Evolutionary conservation across 2,113 vertebrate genomes (phyloP), one percentile per base, ranked within the genome.

Genomic region (Apistogramma diplotaenia): DNA sequence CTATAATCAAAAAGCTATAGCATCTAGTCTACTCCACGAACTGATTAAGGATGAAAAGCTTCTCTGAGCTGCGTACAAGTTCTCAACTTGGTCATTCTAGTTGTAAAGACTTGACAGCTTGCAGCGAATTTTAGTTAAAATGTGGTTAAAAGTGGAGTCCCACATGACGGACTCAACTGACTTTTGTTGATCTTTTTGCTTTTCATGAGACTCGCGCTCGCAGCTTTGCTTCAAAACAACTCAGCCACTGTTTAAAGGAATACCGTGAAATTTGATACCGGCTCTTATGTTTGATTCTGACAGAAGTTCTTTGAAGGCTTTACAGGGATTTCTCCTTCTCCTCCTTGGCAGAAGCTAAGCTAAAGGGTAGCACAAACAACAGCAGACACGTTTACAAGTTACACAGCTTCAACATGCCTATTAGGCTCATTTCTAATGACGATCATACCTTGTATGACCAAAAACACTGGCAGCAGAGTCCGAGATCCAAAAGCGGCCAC

Each of bases 1-100:
- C 51, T 59, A 46, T 85, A 87, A 90, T 86, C 77, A 70, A 73
- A 6, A 40, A 77, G 80, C 73, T 85, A 83, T 78, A 43, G 23
- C 23, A 74, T 82, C 37, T 58, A 59, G 83, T 58, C 58, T 25
- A 51, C 35, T 79, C 16, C 21, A 0, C 25, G 51, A 82, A 56
- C 21, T 43, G 35, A 77, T 78, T 79, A 6, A 57, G 72, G 51
- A 49, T 23, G 15, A 51, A 54, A 62, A 19, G 27, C 6, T 10
- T 29, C 40, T 75, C 31, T 51, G 3, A 43, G 67, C 43, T 70
- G 8, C 9, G 49, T 29, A 19, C 25, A 29, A 49, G 43, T 49
- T 70, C 62, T 70, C 49, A 51, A n/a, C 25, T 8, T 51, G 23
- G 40, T 70, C 18, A 70, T 70, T 70, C 40, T 67, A 15, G 40